Percentiles rank a stretch among this genome's conserved stretches.
Evolutionary conservation across 2,888 invertebrate genomes (phyloP).

Genomic region (Tubulanus polymorphus): DNA sequence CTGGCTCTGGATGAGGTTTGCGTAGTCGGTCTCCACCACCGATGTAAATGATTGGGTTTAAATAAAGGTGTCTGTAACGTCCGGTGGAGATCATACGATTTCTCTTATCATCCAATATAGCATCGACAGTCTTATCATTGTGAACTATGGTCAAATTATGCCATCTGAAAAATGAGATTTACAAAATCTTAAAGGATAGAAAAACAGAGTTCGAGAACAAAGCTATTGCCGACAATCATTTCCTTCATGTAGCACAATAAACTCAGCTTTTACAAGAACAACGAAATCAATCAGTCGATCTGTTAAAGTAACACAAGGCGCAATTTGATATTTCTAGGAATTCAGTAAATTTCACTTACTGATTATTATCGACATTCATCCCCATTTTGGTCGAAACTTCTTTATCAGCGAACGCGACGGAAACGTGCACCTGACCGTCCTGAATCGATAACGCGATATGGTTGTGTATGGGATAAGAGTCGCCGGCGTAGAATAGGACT

Average conservation of each 20-base stretch:
- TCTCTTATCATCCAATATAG: constrained; percentile 65
- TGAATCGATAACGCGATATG: constrained; percentile 79
- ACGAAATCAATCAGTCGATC: no score
- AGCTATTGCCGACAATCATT: no score
- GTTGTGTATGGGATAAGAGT: constrained; percentile 77
- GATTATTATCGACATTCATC: constrained; percentile 43
- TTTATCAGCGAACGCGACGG: constrained; percentile 82
- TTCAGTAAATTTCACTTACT: no score
- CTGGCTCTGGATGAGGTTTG: no score
- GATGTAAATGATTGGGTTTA: constrained; percentile 91
- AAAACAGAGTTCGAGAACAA: no score
- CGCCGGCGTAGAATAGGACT: constrained; percentile 86
- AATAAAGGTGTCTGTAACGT: constrained; percentile 66
- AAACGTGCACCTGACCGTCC: constrained; percentile 77
- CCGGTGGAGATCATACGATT: constrained; percentile 61
- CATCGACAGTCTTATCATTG: constrained; percentile 67
- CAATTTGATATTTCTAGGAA: no score
- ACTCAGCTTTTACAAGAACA: no score
- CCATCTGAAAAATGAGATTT: constrained; percentile 59
- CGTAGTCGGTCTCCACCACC: constrained; percentile 64
- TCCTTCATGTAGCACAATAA: no score
- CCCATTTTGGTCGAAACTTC: constrained; percentile 54
- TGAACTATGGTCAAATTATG: constrained; percentile 85
- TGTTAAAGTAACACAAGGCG: no score
- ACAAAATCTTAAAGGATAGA: neutral